These are phyloP conservation scores for Leuctra nigra DNA, from an alignment of 2,888 invertebrate genomes.

Conservation along the genomic window DNA sequence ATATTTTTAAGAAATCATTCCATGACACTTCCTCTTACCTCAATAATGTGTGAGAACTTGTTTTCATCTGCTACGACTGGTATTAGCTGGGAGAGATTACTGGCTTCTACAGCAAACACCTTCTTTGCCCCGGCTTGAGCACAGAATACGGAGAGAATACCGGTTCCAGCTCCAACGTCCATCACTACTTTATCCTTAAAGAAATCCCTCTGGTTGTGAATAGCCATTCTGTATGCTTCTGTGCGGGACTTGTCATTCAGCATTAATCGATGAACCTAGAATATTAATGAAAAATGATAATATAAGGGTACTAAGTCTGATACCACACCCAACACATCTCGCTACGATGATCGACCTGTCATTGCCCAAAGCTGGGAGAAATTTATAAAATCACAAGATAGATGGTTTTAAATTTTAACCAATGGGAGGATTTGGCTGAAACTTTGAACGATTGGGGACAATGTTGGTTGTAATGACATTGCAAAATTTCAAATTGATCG, in stretches of 20 bases:
- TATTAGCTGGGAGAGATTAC: conserved; percentile 58
- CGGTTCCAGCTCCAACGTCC: conserved; percentile 80
- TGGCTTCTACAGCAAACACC: conserved; percentile 82
- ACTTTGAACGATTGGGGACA: too few relatives aligned
- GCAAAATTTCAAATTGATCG: too few relatives aligned
- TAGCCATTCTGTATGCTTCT: conserved; percentile 72
- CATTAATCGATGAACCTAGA: conserved; percentile 75
- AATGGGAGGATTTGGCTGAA: too few relatives aligned
- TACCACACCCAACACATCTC: too few relatives aligned
- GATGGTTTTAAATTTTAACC: too few relatives aligned
- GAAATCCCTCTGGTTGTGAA: conserved; percentile 54
- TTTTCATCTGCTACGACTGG: conserved; percentile 64
- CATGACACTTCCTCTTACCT: conserved; percentile 52
- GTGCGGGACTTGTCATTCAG: conserved; percentile 69
- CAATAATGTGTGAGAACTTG: conserved; percentile 54
- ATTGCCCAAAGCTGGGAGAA: too few relatives aligned
- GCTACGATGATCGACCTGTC: too few relatives aligned
- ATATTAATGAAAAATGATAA: background rate
- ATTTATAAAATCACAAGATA: too few relatives aligned
- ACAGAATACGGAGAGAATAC: conserved; percentile 84
- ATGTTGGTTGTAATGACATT: too few relatives aligned
- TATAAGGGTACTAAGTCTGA: background rate
- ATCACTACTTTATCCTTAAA: conserved; percentile 75
- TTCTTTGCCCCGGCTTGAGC: conserved; percentile 84
- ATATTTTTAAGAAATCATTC: background rate